Evolutionary conservation across 1,140 invertebrate species (phyloP).

Genomic region (Pissodes strobi): DNA sequence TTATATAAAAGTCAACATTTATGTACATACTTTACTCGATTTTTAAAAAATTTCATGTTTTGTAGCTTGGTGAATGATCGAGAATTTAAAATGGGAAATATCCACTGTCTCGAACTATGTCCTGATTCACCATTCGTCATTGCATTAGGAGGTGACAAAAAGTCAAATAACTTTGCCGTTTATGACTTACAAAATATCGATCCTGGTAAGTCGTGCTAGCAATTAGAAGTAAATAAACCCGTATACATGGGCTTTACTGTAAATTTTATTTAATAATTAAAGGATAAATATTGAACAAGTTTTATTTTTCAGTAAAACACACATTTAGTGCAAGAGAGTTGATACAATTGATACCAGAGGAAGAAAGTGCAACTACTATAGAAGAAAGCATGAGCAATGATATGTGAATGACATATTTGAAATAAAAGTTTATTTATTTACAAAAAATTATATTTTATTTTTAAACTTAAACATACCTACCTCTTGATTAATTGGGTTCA

Average conservation of each 20-base stretch:
- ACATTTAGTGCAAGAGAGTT: constrained; percentile 45
- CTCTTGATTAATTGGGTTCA: no score
- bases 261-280: no score
- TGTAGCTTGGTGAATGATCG: constrained; percentile 58
- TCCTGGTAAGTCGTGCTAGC: constrained; percentile 67
- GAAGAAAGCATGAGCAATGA: background rate
- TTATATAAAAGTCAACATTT: no score
- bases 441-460: background rate
- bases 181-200: constrained; percentile 72
- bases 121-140: constrained; percentile 82
- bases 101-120: constrained; percentile 74
- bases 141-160: constrained; percentile 82
- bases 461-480: no score
- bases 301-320: constrained; percentile 48
- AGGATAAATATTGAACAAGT: no score
- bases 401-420: background rate
- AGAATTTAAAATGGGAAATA: constrained; percentile 67
- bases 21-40: no score
- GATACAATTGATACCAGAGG: constrained; percentile 38
- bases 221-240: no score
- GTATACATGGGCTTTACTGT: no score
- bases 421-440: background rate
- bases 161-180: constrained; percentile 76
- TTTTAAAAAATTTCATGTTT: background rate
- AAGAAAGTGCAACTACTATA: background rate